Evolutionary conservation across 2,888 invertebrate species (phyloP), one percentile per base, ranked within the genome.

Genomic region (Sphaerophoria taeniata): DNA sequence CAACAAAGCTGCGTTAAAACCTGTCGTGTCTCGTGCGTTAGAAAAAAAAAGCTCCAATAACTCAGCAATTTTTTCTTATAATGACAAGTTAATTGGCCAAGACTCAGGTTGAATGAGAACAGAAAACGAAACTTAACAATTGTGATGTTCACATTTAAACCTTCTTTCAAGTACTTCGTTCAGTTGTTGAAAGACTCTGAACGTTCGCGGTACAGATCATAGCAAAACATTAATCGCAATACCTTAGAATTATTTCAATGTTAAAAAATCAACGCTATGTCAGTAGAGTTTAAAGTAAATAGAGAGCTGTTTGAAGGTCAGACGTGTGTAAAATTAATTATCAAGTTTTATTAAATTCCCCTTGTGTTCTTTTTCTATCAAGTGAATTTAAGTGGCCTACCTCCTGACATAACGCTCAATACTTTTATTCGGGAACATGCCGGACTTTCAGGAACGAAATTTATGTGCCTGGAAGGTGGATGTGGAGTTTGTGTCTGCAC

Each of bases 381-480:
- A 91, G 91, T 90, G 12, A 85, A 90, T 53, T 84, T 90, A 14
- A 74, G 92, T 90, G 65, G 88, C 90, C 0, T 91, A 89, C 90
- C 92, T 2, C 88, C 89, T 6, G 90, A 92, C 63, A 95, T 93
- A 4, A 93, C 93, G 0, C 91, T 95, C 14, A 95, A 95, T 87
- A 92, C 93, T 0, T 95, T 94, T 87, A 93, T 95, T 63, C 92
- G 95, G 5, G 93, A 94, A 5, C 90, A 93, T 89, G 93, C 93
- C 1, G 92, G 93, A 7, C 90, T 95, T 0, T 93, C 93, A 33
- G 95, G 94, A 12, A 95, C 95, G 0, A 95, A 95, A 88, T 93
- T 92, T 58, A 95, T 95, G 94, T 95, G 95, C 87, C 92, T 93
- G 45, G 95, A 95, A 89, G 95, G 95, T 36, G 95, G 95, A 7